A percentile compares a stretch with the other conserved stretches of the same genome.
Conservation (phyloP, 2,797 vertebrate genomes). For the Brotula barbata region DNA sequence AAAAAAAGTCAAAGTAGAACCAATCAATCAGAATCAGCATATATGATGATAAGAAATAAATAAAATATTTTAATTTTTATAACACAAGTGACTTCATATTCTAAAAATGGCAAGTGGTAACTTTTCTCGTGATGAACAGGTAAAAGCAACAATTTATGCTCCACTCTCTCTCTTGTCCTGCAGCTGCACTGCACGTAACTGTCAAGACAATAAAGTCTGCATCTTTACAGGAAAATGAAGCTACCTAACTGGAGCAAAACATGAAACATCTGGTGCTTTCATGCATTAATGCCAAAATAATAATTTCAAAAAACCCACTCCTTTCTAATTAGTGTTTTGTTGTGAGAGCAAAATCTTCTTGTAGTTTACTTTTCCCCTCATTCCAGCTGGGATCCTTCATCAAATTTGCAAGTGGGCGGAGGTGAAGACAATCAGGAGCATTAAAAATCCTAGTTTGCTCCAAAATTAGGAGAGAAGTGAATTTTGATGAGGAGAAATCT, state of each 20-base stretch:
- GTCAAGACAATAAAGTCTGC: neutral
- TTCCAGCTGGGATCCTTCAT: constrained; percentile 1
- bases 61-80: no score
- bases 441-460: neutral
- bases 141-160: neutral
- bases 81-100: no score
- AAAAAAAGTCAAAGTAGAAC: no score
- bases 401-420: neutral
- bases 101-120: no score
- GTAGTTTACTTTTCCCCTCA: neutral
- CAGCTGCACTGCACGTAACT: neutral
- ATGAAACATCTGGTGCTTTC: neutral
- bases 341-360: neutral
- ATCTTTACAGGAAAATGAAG: neutral
- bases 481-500: neutral
- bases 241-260: neutral
- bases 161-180: neutral
- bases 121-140: neutral
- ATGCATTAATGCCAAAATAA: constrained; percentile 1
- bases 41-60: no score
- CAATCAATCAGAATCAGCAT: no score
- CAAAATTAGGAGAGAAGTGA: neutral
- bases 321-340: neutral
- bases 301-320: neutral
- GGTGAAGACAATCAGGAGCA: neutral